Evolutionary conservation across 1,140 invertebrate species (phyloP).

Genomic region (Apis laboriosa): DNA sequence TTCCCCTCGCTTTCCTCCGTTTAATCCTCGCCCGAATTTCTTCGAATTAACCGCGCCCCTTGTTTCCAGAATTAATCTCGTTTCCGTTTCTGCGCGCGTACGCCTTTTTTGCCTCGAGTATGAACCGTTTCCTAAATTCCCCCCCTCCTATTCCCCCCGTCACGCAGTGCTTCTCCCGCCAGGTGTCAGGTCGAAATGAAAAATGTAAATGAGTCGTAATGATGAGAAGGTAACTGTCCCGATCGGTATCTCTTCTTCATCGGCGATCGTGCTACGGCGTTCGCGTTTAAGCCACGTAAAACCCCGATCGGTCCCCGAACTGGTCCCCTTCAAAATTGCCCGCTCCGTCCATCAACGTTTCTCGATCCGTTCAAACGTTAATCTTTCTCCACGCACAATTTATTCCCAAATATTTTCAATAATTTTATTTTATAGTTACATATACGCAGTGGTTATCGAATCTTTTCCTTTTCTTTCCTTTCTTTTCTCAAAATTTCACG

Average conservation of each 20-base stretch:
- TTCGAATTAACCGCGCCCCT: not conserved
- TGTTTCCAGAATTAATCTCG: not conserved
- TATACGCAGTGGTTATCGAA: too few species aligned
- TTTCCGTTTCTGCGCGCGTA: too few species aligned
- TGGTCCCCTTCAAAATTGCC: not conserved
- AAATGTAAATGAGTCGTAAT: slow-evolving; percentile 66
- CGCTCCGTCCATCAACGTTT: not conserved
- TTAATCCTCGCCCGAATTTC: not conserved
- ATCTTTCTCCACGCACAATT: too few species aligned
- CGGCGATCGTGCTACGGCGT: slow-evolving; percentile 29
- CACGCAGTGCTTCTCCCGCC: slow-evolving; percentile 41
- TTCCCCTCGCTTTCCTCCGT: not conserved
- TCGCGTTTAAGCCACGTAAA: not conserved
- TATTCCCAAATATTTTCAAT: too few species aligned
- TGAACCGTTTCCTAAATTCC: slow-evolving; percentile 4
- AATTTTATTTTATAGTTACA: too few species aligned
- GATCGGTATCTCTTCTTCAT: slow-evolving; percentile 56
- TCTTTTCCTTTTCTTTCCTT: too few species aligned
- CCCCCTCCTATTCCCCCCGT: not conserved
- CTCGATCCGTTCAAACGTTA: too few species aligned
- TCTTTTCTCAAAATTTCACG: too few species aligned
- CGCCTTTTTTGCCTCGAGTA: not conserved
- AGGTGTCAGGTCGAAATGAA: slow-evolving; percentile 65
- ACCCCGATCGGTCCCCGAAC: not conserved
- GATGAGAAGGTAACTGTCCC: slow-evolving; percentile 60